Percentiles rank a stretch among this genome's conserved stretches.
Conservation (phyloP, 30 jellyfish, hydroid and myxozoan genomes). For the Phacellophora camtschatica region DNA sequence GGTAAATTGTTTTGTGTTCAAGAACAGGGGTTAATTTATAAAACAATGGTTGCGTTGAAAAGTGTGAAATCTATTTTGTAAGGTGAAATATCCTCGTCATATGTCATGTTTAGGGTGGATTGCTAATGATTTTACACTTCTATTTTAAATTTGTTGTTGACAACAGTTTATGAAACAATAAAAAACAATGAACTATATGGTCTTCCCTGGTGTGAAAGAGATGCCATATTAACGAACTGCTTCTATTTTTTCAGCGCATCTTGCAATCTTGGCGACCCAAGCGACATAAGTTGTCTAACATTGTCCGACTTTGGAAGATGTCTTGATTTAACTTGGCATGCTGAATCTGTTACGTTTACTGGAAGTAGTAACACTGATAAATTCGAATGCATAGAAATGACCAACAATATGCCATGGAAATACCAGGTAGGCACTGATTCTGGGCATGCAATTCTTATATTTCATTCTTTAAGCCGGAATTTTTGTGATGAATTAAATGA, state of each 20-base stretch:
- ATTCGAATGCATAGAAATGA: constrained; percentile 89
- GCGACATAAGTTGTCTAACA: constrained; percentile 21
- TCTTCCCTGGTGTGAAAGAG: neutral
- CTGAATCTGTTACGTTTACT: constrained; percentile 32
- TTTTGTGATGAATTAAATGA: no score
- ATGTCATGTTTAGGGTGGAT: no score
- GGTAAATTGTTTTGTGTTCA: no score
- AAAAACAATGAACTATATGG: neutral
- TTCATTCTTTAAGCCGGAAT: no score
- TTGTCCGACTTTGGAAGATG: constrained; percentile 71
- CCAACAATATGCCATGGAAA: constrained; percentile 71
- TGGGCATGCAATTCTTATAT: no score
- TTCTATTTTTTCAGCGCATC: constrained; percentile 1
- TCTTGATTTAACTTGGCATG: constrained; percentile 39
- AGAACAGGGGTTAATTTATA: no score
- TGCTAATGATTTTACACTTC: neutral
- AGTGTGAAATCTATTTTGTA: no score
- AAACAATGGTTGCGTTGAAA: no score
- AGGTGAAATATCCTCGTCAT: no score
- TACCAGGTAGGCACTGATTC: constrained; percentile 58
- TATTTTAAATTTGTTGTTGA: neutral
- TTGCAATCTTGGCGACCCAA: constrained; percentile 1
- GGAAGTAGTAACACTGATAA: constrained; percentile 86
- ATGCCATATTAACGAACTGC: neutral
- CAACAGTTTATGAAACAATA: neutral